Percentiles rank a stretch among this genome's conserved stretches.
These are phyloP conservation scores for Gryllus longicercus DNA, from an alignment of 2,888 invertebrate species.

Conservation along the genomic window DNA sequence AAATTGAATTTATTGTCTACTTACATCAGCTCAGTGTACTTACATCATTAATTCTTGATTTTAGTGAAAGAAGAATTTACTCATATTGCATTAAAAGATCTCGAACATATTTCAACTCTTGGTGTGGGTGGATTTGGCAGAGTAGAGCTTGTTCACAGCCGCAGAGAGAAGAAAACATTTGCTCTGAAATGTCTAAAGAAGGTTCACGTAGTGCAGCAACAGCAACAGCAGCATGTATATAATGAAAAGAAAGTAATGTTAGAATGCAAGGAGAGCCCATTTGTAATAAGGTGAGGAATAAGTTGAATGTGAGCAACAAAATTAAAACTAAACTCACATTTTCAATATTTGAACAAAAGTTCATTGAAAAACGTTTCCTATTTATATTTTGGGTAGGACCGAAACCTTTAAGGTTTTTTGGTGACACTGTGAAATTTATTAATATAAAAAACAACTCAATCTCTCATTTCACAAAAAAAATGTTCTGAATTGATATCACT, in stretches of 20 bases:
- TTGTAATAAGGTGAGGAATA: conserved; percentile 38
- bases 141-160: conserved; percentile 49
- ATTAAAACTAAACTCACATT: not conserved
- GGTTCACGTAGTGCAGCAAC: conserved; percentile 80
- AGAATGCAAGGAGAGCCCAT: conserved; percentile 45
- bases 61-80: not conserved
- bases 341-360: not conserved
- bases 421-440: too few species aligned
- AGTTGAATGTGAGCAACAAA: not conserved
- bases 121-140: conserved; percentile 58
- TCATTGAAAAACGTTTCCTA: too few species aligned
- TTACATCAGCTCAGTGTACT: too few species aligned
- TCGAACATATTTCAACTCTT: conserved; percentile 54
- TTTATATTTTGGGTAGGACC: too few species aligned
- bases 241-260: conserved; percentile 71
- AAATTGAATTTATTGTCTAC: too few species aligned
- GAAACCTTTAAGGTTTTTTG: too few species aligned
- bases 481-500: too few species aligned
- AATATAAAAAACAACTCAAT: too few species aligned
- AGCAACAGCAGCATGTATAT: conserved; percentile 84
- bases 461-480: too few species aligned
- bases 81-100: conserved; percentile 44
- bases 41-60: too few species aligned
- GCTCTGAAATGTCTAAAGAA: conserved; percentile 88
- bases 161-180: conserved; percentile 53